These are phyloP conservation scores for Ophiothrix spiculata DNA, from an alignment of 35 echinoderm and acorn worm genomes.

Conservation along the genomic window DNA sequence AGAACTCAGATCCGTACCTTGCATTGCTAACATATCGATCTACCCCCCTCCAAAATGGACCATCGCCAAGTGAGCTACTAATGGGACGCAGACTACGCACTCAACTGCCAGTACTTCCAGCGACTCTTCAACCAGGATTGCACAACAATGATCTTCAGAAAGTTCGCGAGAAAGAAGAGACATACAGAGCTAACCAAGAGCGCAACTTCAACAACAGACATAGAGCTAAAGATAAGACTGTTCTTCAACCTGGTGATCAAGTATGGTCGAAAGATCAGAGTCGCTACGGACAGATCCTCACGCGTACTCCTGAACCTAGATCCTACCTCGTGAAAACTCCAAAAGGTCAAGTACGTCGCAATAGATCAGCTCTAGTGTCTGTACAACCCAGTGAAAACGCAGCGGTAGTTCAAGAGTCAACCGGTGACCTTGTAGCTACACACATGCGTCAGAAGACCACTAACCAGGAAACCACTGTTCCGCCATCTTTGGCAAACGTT, in stretches of 20 bases:
- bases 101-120: constrained; percentile 6
- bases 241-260: constrained; percentile 6
- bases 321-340: constrained; percentile 28
- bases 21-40: constrained; percentile 32
- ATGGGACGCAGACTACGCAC: constrained; percentile 52
- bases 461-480: too few relatives aligned
- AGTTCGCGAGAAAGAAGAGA: constrained; percentile 1
- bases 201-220: constrained; percentile 24
- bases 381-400: too few relatives aligned
- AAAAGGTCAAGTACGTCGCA: not conserved
- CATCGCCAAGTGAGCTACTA: constrained; percentile 36
- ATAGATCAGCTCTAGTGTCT: constrained; percentile 7
- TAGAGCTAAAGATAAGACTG: not conserved
- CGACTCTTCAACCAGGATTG: not conserved
- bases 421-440: too few relatives aligned
- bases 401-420: too few relatives aligned
- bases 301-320: not conserved
- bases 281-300: constrained; percentile 5
- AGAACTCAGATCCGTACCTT: constrained; percentile 30
- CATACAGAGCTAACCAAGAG: constrained; percentile 13
- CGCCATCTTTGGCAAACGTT: too few relatives aligned
- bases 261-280: constrained; percentile 37
- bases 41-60: constrained; percentile 33
- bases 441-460: too few relatives aligned
- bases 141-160: not conserved